phyloP scores from a whole-genome alignment of 2,113 vertebrate genomes.

The Trachemys scripta region DNA sequence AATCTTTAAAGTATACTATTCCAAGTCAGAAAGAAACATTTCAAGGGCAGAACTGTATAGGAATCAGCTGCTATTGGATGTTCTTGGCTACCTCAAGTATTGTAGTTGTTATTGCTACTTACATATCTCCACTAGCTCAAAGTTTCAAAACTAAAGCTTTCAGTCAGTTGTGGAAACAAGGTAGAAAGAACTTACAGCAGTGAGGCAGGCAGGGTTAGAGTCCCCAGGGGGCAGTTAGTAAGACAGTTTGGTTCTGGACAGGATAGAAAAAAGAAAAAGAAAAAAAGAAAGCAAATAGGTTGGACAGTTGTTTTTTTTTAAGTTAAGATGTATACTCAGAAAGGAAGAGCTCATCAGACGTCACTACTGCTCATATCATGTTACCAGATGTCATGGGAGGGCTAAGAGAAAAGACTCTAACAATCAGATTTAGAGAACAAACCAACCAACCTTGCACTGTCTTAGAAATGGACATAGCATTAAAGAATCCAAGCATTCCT shows the following conservation, averaged over 20 bases:
- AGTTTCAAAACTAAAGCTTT: neutral
- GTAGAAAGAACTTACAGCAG: conserved; percentile 95
- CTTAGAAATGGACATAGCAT: conserved; percentile 29
- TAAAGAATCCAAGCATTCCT: conserved; percentile 27
- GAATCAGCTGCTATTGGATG: neutral
- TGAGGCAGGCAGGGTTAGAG: conserved; percentile 95
- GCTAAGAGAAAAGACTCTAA: conserved; percentile 13
- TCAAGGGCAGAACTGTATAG: neutral
- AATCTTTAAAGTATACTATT: neutral
- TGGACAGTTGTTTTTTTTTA: conserved; percentile 73
- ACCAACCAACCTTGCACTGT: conserved; percentile 38
- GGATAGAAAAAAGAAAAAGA: conserved; percentile 87
- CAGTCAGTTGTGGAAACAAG: conserved; percentile 73
- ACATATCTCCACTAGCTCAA: neutral
- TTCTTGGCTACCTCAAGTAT: neutral
- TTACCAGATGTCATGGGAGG: conserved; percentile 39
- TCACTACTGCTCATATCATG: conserved; percentile 49
- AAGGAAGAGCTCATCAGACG: conserved; percentile 40
- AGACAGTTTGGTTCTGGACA: conserved; percentile 99
- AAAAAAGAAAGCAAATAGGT: conserved; percentile 86
- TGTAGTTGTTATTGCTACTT: neutral
- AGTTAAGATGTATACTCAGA: conserved; percentile 59
- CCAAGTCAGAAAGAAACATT: neutral
- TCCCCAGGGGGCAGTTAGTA: conserved; percentile 99
- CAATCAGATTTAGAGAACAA: conserved; percentile 39